phyloP scores from a whole-genome alignment of 2,113 vertebrate species.

The Neogale vison region DNA sequence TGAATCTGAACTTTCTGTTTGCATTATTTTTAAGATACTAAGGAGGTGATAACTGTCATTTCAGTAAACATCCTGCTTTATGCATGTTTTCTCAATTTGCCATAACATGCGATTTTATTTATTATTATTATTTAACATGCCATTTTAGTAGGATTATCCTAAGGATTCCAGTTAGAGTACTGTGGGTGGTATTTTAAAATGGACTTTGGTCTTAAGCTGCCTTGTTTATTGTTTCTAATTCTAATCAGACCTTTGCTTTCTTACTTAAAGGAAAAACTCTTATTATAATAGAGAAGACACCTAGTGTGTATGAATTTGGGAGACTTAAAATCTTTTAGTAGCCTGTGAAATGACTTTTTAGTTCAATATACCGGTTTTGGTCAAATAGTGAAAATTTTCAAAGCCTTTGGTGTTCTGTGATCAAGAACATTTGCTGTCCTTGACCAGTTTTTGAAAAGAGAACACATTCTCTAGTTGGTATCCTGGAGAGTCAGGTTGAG shows the following conservation, averaged over 20 bases:
- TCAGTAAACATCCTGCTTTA: not conserved
- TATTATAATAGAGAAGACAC: not conserved
- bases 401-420: not conserved
- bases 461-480: slow-evolving; percentile 17
- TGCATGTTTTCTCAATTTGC: slow-evolving; percentile 8
- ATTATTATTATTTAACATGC: not conserved
- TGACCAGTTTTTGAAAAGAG: slow-evolving; percentile 28
- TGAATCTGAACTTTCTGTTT: not conserved
- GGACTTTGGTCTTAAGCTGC: not conserved
- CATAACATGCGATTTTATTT: not conserved
- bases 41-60: not conserved
- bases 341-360: slow-evolving; percentile 3
- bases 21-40: slow-evolving; percentile 7
- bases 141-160: not conserved
- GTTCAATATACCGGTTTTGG: slow-evolving; percentile 20
- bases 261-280: not conserved
- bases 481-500: not conserved
- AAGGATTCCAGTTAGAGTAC: not conserved
- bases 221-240: slow-evolving; percentile 22
- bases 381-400: not conserved
- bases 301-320: not conserved
- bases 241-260: slow-evolving; percentile 10
- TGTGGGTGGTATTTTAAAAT: not conserved
- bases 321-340: slow-evolving; percentile 21
- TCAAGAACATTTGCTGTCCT: not conserved